Base-by-base conservation (phyloP, 2,797 vertebrate genomes). In the Cichlasoma orientale region DNA sequence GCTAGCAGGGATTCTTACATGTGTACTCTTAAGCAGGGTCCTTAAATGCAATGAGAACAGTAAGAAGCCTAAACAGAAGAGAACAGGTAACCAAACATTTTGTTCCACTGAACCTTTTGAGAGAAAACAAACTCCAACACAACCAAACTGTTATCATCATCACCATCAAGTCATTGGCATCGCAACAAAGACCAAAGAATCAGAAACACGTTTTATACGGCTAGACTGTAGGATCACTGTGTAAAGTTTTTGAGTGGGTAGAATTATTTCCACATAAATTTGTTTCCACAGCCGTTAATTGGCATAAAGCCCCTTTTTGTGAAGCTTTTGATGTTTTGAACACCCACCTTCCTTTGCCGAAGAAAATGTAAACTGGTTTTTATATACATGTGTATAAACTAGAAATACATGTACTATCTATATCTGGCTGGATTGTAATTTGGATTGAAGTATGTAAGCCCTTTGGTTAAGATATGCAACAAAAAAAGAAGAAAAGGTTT, bases 221-320 rank as follows among this genome's bases (percentile, higher is more conserved):
- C 25, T 56, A 23, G 23, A 72, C 14, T 53, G 3, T 25, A 41
- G 50, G 7, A 66, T 23, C 31, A 59, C 12, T 3, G 8, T 29
- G 47, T 56, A 41, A 82, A 38, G 7, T 80, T 59, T 74, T 63
- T 80, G 75, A 59, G 87, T 89, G 79, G 89, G 86, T 18, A 59
- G 29, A 88, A 82, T 61, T 10, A 68, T 82, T 90, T 88, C 84
- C 84, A 50, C 55, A 18, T 73, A 79, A 86, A 73, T 85, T 61
- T 52, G 29, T 90, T 91, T 91, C 85, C 75, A 69, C 44, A 23
- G 14, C 25, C 31, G 56, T 82, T 86, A 78, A 81, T 85, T 77
- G 57, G 2, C 16, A 59, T 69, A 53, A 77, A 85, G 72, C 79
- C 87, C 71, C 73, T 82, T 10, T 9, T 4, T 61, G 56, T 79